Conservation (phyloP, 2,888 invertebrate genomes). For the Mesoligia furuncula region DNA sequence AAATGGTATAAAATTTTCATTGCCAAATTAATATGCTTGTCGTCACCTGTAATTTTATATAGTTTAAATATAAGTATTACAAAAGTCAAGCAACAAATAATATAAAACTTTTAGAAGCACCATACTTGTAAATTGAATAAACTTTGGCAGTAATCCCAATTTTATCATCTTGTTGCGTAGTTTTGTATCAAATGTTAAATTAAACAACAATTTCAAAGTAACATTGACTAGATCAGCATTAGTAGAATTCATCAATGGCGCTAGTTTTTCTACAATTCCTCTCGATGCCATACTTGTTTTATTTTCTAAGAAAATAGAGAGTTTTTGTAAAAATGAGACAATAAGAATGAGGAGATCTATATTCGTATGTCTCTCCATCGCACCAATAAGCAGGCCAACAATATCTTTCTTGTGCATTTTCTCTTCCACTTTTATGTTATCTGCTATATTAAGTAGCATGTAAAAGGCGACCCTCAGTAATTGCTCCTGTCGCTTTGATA, state of each 20-base stretch:
- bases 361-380: constrained; percentile 96
- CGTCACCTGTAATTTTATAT: constrained; percentile 90
- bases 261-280: constrained; percentile 95
- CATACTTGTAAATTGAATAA: constrained; percentile 96
- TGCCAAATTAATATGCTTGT: constrained; percentile 94
- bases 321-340: constrained; percentile 98
- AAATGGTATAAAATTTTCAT: constrained; percentile 97
- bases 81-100: not conserved
- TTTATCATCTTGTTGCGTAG: constrained; percentile 97
- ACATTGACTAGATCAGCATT: constrained; percentile 94
- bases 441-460: constrained; percentile 98
- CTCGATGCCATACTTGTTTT: constrained; percentile 97
- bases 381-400: constrained; percentile 95
- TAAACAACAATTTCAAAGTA: constrained; percentile 96
- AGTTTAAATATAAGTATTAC: not conserved
- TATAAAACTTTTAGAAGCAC: constrained; percentile 76
- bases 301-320: constrained; percentile 98
- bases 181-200: constrained; percentile 98
- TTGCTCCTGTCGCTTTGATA: constrained; percentile 98
- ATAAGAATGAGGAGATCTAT: constrained; percentile 97
- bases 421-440: constrained; percentile 98
- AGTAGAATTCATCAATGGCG: constrained; percentile 93
- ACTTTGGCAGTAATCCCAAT: constrained; percentile 96
- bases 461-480: constrained; percentile 97
- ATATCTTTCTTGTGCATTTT: constrained; percentile 99